Evolutionary conservation across 1,140 invertebrate genomes (phyloP).

Genomic region (Scaptomyza pallida): DNA sequence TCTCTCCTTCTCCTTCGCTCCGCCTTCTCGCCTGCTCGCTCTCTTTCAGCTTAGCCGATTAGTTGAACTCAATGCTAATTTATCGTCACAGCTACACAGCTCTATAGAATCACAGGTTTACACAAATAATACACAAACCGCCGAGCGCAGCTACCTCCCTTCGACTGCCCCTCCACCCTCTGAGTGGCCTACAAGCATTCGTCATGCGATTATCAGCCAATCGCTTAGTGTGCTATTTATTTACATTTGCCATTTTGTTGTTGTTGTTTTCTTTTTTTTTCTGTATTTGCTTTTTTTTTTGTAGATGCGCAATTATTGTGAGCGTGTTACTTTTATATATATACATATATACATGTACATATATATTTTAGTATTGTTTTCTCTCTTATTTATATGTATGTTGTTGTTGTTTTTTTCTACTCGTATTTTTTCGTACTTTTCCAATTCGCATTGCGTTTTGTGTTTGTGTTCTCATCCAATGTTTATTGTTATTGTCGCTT

Average conservation of each 20-base stretch:
- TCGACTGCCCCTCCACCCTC: not conserved
- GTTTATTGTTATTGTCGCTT: constrained; percentile 50
- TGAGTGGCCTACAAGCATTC: constrained; percentile 49
- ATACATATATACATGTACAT: no score
- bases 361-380: constrained; percentile 65
- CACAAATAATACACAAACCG: no score
- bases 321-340: constrained; percentile 82
- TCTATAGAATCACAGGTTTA: constrained; percentile 64
- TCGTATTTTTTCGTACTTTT: constrained; percentile 43
- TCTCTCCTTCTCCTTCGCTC: not conserved
- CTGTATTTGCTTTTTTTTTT: constrained; percentile 57
- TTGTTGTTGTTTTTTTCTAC: constrained; percentile 18
- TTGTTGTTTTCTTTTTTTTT: constrained; percentile 60
- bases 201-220: constrained; percentile 81
- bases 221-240: constrained; percentile 80
- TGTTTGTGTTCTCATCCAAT: constrained; percentile 34
- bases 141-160: not conserved
- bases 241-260: constrained; percentile 65
- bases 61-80: constrained; percentile 69
- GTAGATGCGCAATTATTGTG: constrained; percentile 81
- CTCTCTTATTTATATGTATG: constrained; percentile 29
- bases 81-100: constrained; percentile 59
- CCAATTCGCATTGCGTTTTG: constrained; percentile 65
- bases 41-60: constrained; percentile 1
- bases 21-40: no score